phyloP scores from a whole-genome alignment of 2,113 vertebrate genomes.

The mouse (Mus musculus) region DNA sequence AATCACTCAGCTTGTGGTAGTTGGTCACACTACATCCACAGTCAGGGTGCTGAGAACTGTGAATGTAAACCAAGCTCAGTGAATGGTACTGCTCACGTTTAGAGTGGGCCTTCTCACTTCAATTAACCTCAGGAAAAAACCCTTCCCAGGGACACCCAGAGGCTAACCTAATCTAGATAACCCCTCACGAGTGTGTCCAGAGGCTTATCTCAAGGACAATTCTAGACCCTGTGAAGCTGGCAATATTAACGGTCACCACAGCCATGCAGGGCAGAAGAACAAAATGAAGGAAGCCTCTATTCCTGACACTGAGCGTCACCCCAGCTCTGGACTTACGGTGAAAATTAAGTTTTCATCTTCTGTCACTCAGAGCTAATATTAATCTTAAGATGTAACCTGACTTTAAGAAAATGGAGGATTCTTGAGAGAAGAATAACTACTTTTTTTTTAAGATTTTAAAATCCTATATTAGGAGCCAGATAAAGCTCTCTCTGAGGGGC shows the following conservation, averaged over 20 bases:
- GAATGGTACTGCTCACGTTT: background rate
- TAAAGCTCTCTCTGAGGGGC: too few relatives aligned
- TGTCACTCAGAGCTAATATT: background rate
- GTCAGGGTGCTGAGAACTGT: background rate
- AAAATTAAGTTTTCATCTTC: slow-evolving; percentile 18
- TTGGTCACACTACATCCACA: background rate
- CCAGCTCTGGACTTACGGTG: background rate
- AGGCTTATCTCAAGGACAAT: background rate
- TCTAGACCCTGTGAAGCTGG: background rate
- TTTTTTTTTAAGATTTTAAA: too few relatives aligned
- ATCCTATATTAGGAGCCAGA: too few relatives aligned
- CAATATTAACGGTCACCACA: background rate
- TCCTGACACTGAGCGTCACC: background rate
- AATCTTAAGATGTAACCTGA: slow-evolving; percentile 20
- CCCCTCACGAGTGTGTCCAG: background rate
- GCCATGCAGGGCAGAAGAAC: background rate
- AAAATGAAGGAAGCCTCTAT: background rate
- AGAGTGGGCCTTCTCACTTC: background rate
- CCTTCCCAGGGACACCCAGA: background rate
- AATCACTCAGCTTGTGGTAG: background rate
- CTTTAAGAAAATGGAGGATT: background rate
- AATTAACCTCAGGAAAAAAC: background rate
- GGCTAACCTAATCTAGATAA: background rate
- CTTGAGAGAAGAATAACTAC: background rate
- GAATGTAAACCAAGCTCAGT: background rate